Percentiles rank a stretch among this genome's conserved stretches.
These are phyloP conservation scores for Bombus turneri DNA, from an alignment of 1,140 invertebrate genomes.

Conservation along the genomic window DNA sequence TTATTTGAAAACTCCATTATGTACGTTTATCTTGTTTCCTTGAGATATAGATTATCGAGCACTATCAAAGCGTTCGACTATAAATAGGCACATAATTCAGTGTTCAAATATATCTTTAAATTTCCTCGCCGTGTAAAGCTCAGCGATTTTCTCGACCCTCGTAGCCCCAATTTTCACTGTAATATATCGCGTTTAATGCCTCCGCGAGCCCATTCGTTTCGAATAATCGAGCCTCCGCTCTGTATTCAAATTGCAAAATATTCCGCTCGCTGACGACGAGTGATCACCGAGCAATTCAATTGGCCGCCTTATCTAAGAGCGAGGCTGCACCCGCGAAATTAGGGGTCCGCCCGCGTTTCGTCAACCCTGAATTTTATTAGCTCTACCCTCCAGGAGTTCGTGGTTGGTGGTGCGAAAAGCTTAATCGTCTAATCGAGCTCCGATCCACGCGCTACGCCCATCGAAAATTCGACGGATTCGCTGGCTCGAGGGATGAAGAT, in stretches of 20 bases:
- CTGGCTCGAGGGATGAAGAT: slow-evolving; percentile 39
- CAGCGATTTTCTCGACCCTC: background rate
- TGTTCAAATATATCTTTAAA: background rate
- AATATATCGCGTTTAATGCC: slow-evolving; percentile 17
- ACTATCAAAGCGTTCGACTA: no score
- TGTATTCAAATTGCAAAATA: slow-evolving; percentile 27
- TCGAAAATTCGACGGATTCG: slow-evolving; percentile 57
- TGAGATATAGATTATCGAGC: no score
- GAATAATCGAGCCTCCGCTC: background rate
- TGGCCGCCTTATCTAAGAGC: slow-evolving; percentile 21
- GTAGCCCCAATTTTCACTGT: background rate
- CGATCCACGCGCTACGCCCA: slow-evolving; percentile 56
- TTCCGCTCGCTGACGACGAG: slow-evolving; percentile 14
- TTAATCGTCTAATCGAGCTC: slow-evolving; percentile 52
- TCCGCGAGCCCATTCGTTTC: background rate
- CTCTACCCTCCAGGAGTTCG: slow-evolving; percentile 16
- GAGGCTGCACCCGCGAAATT: slow-evolving; percentile 34
- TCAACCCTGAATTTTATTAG: slow-evolving; percentile 45
- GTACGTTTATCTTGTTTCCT: no score
- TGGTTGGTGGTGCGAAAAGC: slow-evolving; percentile 43
- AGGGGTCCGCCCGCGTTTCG: background rate
- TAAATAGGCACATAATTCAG: background rate
- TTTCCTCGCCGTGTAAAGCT: background rate
- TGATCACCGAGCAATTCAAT: slow-evolving; percentile 46
- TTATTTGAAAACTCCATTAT: no score